Evolutionary conservation across 2,797 vertebrate genomes (phyloP), one percentile per base, ranked within the genome.

Genomic region (Xenopus petersii): DNA sequence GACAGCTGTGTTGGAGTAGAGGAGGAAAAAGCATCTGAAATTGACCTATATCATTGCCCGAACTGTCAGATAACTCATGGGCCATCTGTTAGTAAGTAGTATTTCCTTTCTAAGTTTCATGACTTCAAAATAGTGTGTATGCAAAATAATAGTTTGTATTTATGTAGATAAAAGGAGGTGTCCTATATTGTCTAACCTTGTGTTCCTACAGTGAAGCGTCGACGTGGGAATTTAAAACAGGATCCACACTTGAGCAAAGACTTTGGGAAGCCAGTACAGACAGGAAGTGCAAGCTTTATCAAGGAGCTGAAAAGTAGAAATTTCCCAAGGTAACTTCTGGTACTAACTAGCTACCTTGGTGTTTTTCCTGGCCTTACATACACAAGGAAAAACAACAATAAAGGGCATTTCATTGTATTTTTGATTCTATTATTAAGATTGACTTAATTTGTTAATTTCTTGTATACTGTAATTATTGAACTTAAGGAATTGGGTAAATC

Each of bases 31-130:
- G 94, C 96, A 33, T 89, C 94, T 74, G 94, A 97, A 21, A 98
- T 98, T 79, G 96, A 97, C 78, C 87, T 96, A 42, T 98, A 97
- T 86, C 96, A 98, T 81, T 98, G 96, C 83, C 96, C 95, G 9
- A 95, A 96, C 85, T 98, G 96, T 86, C 93, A 95, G 80, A 92
- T 96, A 80, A 92, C 92, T 74, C 94, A 95, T 82, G 96, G 96
- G 7, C 95, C 95, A 4, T 95, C 95, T 71, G 92, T 98, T 86
- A 96, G 96, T 98, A 93, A 96, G 96, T 97, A 70, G 5, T 24
- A 7, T 5, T 56, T 55, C 24, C 33, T 16, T 64, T 11, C 12
- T 16, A 55, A 6, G 5, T 2, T 16, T 12, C 16, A 16, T 56
- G 54, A 17, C 15, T 3, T 16, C 54, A 56, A 17, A 15, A 56